Evolutionary conservation across 2,888 invertebrate species (phyloP), one percentile per base, ranked within the genome.

Genomic region (Halocaridina rubra): DNA sequence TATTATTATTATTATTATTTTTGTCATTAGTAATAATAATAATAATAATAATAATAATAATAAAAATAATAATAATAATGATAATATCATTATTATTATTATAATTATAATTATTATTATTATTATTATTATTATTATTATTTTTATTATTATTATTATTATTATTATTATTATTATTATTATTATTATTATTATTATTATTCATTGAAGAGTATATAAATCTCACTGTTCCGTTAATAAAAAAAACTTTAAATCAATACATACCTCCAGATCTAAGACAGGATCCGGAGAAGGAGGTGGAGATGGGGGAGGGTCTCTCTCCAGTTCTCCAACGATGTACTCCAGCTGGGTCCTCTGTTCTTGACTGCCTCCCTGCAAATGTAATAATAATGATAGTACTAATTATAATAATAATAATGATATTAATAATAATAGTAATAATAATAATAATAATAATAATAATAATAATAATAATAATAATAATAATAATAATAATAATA

Each of bases 311-410:
- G 80, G 81, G 22, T 88, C 88, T 64, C 89, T 89, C 78, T 81
- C 88, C 59, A 89, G 91, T 86, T 91, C 91, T 88, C 91, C 90
- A 80, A 92, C 90, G 84, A 92, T 91, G 86, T 91, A 91, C 88
- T 91, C 91, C 32, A 92, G 90, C 89, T 92, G 92, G 84, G 91
- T 88, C 85, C 91, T 90, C 90, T 91, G 91, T 84, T 92, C 91
- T 1, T 88, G 88, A 24, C 86, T 85, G 27, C 87, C 86, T 53
- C 81, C 76, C 88, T 89, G 67, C 1, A 72, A 53, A 80, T 10
- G 72, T 13, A 32, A 59, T 3, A 4, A 24, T 13, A 10, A 13
- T 24, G 69, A 19, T 8, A 19, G 10, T 13, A 61, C n/a, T 46
- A 46, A 61, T n/a, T n/a, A 13, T 61, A 61, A 61, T 61, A 13